These are phyloP conservation scores for Eucera pruinosa DNA, from an alignment of 2,888 invertebrate species.

Conservation along the genomic window DNA sequence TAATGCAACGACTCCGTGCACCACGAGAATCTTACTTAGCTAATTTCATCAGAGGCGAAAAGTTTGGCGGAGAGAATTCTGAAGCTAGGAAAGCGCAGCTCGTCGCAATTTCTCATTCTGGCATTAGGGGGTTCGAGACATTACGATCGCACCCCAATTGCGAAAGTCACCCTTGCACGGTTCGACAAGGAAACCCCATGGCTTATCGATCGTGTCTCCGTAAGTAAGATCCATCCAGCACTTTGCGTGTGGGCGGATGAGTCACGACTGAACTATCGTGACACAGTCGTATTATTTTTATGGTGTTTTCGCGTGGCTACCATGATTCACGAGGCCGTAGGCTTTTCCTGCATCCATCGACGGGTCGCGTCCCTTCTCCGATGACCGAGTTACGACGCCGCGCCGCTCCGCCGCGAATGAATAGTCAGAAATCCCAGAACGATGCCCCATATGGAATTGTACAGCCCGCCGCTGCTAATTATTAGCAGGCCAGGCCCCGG, in stretches of 20 bases:
- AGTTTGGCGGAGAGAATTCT: no score
- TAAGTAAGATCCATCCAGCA: constrained; percentile 53
- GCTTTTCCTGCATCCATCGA: constrained; percentile 62
- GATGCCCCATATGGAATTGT: constrained; percentile 50
- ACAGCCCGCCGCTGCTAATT: constrained; percentile 48
- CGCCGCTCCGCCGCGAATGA: constrained; percentile 43
- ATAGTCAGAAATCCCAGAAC: constrained; percentile 63
- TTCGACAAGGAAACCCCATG: constrained; percentile 9
- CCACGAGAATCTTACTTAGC: no score
- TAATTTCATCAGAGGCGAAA: no score
- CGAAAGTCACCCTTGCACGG: constrained; percentile 11
- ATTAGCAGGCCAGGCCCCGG: constrained; percentile 36
- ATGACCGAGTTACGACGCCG: no score
- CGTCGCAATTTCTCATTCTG: constrained; percentile 15
- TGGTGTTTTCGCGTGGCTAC: constrained; percentile 77
- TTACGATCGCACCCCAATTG: neutral
- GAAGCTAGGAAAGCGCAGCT: neutral
- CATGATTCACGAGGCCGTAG: constrained; percentile 73
- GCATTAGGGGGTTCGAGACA: neutral
- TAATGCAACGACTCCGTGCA: no score
- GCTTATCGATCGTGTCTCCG: constrained; percentile 57
- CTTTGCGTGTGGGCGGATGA: constrained; percentile 63
- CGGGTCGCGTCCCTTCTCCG: constrained; percentile 5
- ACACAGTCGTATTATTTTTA: constrained; percentile 75
- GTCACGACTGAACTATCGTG: constrained; percentile 69